These are phyloP conservation scores for Agrypnia vestita DNA, from an alignment of 1,140 invertebrate genomes.

Conservation along the genomic window DNA sequence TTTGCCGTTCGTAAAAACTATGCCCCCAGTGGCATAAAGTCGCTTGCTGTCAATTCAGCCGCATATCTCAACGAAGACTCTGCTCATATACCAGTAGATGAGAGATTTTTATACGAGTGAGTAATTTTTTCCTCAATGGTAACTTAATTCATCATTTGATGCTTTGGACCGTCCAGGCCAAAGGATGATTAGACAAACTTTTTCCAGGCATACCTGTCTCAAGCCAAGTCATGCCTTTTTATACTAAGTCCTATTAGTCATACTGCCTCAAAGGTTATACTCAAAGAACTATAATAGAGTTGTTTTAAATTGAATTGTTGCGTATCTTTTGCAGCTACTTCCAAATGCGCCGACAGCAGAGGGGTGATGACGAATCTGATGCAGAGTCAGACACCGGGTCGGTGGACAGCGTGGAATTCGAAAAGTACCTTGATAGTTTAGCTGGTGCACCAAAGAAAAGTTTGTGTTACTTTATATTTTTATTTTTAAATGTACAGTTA, in stretches of 20 bases:
- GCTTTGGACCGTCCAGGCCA: no score
- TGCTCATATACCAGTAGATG: conserved; percentile 85
- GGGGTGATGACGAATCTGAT: conserved; percentile 66
- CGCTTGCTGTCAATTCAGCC: conserved; percentile 79
- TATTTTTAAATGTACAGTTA: no score
- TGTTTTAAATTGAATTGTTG: not conserved
- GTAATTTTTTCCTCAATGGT: conserved; percentile 60
- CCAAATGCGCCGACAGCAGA: conserved; percentile 67
- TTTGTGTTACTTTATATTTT: not conserved
- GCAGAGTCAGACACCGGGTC: conserved; percentile 84
- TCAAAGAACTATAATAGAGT: not conserved
- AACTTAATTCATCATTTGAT: no score
- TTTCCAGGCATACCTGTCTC: no score
- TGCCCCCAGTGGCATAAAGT: conserved; percentile 75
- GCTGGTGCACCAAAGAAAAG: conserved; percentile 66
- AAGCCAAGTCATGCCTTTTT: no score
- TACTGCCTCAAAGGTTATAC: not conserved
- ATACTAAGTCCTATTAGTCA: no score
- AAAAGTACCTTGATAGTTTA: conserved; percentile 83
- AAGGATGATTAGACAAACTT: no score
- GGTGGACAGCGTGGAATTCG: conserved; percentile 92
- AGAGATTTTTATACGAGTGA: conserved; percentile 85
- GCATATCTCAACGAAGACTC: conserved; percentile 81
- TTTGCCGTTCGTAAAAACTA: conserved; percentile 78
- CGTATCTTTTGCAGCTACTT: conserved; percentile 68